A percentile compares a stretch with the other conserved stretches of the same genome.
These are phyloP conservation scores for Aix galericulata DNA, from an alignment of 2,113 vertebrate genomes.

Conservation along the genomic window DNA sequence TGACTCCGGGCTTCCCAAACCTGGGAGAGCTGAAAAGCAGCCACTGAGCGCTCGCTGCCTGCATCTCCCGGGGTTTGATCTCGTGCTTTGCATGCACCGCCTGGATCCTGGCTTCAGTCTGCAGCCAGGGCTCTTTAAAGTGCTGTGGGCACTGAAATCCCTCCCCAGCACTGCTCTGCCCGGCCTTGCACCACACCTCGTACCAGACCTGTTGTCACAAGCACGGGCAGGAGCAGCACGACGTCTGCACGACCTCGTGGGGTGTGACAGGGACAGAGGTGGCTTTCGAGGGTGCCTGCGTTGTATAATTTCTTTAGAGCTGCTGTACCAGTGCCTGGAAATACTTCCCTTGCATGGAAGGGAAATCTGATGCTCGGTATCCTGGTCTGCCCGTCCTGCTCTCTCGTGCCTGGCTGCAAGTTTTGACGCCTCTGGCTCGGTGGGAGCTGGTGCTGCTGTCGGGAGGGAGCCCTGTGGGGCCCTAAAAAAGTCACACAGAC, in stretches of 20 bases:
- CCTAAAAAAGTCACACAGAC: background rate
- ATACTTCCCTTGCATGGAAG: background rate
- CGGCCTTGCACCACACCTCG: background rate
- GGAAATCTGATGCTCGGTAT: rapidly evolving
- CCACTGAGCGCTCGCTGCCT: background rate
- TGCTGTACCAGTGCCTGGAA: background rate
- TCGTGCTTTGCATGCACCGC: conserved; percentile 25
- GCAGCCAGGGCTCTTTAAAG: background rate
- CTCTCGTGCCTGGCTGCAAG: background rate
- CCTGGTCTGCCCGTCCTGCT: rapidly evolving
- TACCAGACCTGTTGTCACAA: background rate
- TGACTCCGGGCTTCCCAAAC: conserved; percentile 16
- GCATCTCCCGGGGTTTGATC: conserved; percentile 53
- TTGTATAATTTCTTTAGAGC: background rate
- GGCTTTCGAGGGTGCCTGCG: background rate
- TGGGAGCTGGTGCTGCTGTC: background rate
- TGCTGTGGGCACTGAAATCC: background rate
- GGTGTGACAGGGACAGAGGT: background rate
- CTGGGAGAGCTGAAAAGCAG: background rate
- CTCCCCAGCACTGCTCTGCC: background rate
- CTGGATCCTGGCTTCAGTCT: conserved; percentile 24
- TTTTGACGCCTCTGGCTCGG: background rate
- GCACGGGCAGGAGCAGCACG: background rate
- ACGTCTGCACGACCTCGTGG: rapidly evolving
- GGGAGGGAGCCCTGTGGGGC: too few relatives aligned